Percentiles rank a stretch among this genome's conserved stretches.
Conservation (phyloP, 2,797 vertebrate genomes). For the Aeoliscus strigatus region DNA sequence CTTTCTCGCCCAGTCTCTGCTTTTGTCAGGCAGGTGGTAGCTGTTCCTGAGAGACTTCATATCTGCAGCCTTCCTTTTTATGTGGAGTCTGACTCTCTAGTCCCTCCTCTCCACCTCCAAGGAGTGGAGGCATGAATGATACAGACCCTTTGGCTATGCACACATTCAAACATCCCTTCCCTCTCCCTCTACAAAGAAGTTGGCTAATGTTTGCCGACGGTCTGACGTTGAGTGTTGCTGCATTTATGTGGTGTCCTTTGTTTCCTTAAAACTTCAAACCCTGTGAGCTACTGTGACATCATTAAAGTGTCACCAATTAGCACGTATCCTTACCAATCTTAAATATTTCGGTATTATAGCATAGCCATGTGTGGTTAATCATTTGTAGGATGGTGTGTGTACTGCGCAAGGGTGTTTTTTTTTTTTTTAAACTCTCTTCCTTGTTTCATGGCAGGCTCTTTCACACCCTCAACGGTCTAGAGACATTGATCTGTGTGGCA, state of each 20-base stretch:
- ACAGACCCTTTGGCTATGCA: conserved; percentile 16
- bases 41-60: not conserved
- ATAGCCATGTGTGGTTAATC: conserved; percentile 21
- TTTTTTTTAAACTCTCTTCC: not conserved
- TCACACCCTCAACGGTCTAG: conserved; percentile 6
- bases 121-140: conserved; percentile 28
- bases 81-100: conserved; percentile 2
- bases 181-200: conserved; percentile 23
- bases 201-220: conserved; percentile 11
- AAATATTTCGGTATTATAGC: too few relatives aligned
- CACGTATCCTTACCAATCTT: not conserved
- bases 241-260: not conserved
- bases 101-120: conserved; percentile 10
- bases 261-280: not conserved
- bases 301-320: not conserved
- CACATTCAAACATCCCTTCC: conserved; percentile 19
- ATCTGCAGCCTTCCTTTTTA: conserved; percentile 5
- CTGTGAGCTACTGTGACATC: not conserved
- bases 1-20: not conserved
- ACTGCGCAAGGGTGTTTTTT: not conserved
- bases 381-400: conserved; percentile 12
- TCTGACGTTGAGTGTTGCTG: conserved; percentile 4
- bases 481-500: conserved; percentile 1
- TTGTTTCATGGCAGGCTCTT: conserved; percentile 1
- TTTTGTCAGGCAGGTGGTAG: not conserved